Evolutionary conservation across 2,797 vertebrate genomes (phyloP).

Genomic region (Trachops cirrhosus): DNA sequence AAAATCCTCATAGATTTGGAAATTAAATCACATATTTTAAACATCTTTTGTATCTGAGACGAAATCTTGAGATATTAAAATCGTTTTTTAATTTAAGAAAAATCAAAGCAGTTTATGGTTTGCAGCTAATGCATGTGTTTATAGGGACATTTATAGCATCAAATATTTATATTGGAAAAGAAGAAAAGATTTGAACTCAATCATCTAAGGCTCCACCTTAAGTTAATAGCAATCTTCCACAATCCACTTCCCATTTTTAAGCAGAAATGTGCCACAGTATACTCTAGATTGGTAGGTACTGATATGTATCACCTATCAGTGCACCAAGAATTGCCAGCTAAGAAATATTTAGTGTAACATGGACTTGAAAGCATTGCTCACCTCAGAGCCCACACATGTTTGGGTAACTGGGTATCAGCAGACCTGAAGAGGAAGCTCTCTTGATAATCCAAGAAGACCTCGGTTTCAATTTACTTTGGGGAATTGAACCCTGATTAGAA

Average conservation of each 20-base stretch:
- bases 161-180: background rate
- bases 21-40: background rate
- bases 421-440: background rate
- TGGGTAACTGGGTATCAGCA: background rate
- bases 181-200: background rate
- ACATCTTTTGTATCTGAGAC: background rate
- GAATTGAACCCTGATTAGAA: background rate
- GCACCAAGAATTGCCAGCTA: background rate
- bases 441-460: background rate
- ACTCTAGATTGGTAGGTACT: background rate
- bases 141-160: background rate
- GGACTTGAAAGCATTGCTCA: background rate
- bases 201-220: background rate
- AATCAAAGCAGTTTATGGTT: background rate
- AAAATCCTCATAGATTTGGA: background rate
- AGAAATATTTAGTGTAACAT: background rate
- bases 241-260: background rate
- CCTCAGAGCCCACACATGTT: background rate
- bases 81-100: background rate
- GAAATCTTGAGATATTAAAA: background rate
- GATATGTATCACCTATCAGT: background rate
- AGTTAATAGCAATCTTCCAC: background rate
- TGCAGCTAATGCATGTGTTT: background rate
- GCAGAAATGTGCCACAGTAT: background rate
- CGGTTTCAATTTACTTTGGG: background rate